phyloP scores from a whole-genome alignment of 2,113 vertebrate genomes.

The Spheniscus mendiculus region DNA sequence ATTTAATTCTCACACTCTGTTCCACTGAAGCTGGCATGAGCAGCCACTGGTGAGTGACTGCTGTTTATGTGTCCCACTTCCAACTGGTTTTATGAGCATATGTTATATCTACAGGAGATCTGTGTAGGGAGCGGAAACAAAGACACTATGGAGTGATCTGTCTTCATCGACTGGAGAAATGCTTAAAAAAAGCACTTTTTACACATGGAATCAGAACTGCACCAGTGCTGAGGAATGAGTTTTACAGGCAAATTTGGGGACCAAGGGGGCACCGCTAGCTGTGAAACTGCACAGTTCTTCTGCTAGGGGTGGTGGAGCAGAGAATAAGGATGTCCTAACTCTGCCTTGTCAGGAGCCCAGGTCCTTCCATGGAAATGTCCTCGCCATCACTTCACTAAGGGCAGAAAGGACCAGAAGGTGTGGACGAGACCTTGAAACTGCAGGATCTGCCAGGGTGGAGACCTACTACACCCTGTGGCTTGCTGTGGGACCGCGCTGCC shows the following conservation, averaged over 20 bases:
- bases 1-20: neutral
- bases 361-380: neutral
- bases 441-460: neutral
- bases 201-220: neutral
- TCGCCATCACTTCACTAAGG: neutral
- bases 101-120: conserved; percentile 46
- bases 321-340: neutral
- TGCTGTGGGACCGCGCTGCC: accelerated
- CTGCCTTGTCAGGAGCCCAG: neutral
- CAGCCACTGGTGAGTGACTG: conserved; percentile 32
- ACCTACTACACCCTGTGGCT: neutral
- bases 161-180: neutral
- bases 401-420: neutral
- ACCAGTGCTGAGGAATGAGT: neutral
- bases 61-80: conserved; percentile 48
- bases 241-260: neutral
- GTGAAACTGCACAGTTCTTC: neutral
- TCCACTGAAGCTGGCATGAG: conserved; percentile 27
- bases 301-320: accelerated
- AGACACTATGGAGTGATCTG: neutral
- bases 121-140: conserved; percentile 20
- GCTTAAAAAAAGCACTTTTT: neutral
- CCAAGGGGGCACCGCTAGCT: neutral
- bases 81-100: conserved; percentile 44
- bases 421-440: neutral